Percentiles rank a stretch among this genome's conserved stretches.
Evolutionary conservation across 1,140 invertebrate species (phyloP).

Genomic region (Achatina immaculata): DNA sequence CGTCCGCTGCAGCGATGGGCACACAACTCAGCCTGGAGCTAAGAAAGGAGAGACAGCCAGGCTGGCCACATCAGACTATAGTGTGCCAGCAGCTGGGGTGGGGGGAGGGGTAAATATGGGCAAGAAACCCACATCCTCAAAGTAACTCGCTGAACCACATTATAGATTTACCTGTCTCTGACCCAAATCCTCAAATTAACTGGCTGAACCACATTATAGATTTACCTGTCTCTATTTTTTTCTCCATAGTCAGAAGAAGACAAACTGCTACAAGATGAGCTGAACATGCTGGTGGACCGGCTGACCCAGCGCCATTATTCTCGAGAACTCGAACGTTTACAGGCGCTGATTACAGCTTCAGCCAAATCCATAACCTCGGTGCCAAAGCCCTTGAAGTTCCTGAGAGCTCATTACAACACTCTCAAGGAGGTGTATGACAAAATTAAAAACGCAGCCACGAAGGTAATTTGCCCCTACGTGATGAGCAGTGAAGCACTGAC

Average conservation of each 20-base stretch:
- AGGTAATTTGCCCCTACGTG: slow-evolving; percentile 66
- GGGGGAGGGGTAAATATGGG: too few relatives aligned
- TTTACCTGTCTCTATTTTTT: too few relatives aligned
- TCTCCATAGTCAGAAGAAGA: slow-evolving; percentile 85
- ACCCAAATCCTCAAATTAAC: too few relatives aligned
- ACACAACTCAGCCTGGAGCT: too few relatives aligned
- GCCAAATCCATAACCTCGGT: slow-evolving; percentile 99
- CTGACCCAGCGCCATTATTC: slow-evolving; percentile 83
- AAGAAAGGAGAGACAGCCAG: too few relatives aligned
- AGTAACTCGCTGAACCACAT: too few relatives aligned
- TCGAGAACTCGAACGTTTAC: slow-evolving; percentile 88
- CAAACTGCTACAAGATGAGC: slow-evolving; percentile 92
- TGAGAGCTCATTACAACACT: slow-evolving; percentile 92
- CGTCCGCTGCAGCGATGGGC: too few relatives aligned
- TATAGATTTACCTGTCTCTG: too few relatives aligned
- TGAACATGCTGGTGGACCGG: slow-evolving; percentile 92
- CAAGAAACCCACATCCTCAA: too few relatives aligned
- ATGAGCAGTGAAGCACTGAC: slow-evolving; percentile 6
- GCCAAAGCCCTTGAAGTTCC: slow-evolving; percentile 98
- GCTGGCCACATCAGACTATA: too few relatives aligned
- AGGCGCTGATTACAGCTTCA: slow-evolving; percentile 90
- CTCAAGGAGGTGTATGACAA: slow-evolving; percentile 92
- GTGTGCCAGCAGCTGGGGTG: too few relatives aligned
- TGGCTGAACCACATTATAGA: too few relatives aligned
- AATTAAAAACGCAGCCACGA: slow-evolving; percentile 73